Percentiles rank a stretch among this genome's conserved stretches.
phyloP scores from a whole-genome alignment of 2,113 vertebrate genomes.

The Oenanthe oenanthe region DNA sequence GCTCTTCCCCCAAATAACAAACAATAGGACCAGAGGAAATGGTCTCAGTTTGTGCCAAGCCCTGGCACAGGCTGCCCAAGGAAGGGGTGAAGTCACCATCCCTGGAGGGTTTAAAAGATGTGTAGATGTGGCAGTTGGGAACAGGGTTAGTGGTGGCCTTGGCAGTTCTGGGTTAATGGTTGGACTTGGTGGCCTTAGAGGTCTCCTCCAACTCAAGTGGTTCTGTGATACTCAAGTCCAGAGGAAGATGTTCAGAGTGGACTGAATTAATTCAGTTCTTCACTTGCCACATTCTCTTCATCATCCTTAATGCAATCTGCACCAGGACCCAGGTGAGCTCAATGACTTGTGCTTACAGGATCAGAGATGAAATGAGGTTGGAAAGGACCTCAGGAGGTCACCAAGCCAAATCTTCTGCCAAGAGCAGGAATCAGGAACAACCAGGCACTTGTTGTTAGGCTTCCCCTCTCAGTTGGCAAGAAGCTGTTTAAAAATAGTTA shows the following conservation, averaged over 20 bases:
- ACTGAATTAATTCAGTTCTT: neutral
- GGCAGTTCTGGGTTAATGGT: neutral
- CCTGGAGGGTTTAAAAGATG: neutral
- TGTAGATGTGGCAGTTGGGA: neutral
- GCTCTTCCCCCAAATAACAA: neutral
- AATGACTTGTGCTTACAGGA: neutral
- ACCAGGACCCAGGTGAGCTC: neutral
- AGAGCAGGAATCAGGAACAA: neutral
- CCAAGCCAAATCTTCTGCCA: neutral
- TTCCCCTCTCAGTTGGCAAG: neutral
- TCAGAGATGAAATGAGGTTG: neutral
- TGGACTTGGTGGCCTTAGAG: neutral
- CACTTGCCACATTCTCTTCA: neutral
- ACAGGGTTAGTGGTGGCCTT: neutral
- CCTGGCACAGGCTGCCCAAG: neutral
- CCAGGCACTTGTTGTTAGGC: rapidly evolving
- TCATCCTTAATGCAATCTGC: neutral
- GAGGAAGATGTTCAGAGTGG: neutral
- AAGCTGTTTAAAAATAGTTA: neutral
- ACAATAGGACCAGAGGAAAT: neutral
- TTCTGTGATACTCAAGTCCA: neutral
- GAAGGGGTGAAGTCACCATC: neutral
- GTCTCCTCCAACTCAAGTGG: neutral
- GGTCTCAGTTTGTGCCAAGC: neutral
- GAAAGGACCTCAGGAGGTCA: neutral